Percentiles rank a stretch among this genome's conserved stretches.
phyloP scores from a whole-genome alignment of 2,113 vertebrate species.

The Sardina pilchardus region DNA sequence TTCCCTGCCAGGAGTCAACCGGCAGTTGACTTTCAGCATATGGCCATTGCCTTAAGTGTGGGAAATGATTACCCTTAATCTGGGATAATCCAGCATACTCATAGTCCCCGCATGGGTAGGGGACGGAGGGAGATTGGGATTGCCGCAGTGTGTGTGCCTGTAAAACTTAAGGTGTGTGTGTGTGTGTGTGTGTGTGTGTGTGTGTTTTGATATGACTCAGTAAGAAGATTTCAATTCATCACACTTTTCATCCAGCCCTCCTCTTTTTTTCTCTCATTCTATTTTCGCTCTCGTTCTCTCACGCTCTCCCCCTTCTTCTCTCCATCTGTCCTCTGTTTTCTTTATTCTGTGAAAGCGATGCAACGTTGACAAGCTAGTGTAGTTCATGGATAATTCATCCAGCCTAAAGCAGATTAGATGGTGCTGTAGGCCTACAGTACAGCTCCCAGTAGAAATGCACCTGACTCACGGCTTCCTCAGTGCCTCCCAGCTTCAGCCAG shows the following conservation, averaged over 20 bases:
- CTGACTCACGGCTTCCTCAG: too few species aligned
- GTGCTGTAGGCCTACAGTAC: not conserved
- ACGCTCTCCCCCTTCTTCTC: not conserved
- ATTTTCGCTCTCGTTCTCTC: not conserved
- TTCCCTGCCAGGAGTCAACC: constrained; percentile 21
- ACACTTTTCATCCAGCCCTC: not conserved
- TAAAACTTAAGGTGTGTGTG: not conserved
- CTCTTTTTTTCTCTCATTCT: not conserved
- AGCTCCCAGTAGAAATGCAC: too few species aligned
- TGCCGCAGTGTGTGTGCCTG: not conserved
- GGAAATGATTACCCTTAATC: constrained; percentile 67
- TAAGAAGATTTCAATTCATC: not conserved
- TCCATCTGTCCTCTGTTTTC: not conserved
- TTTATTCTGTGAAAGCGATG: not conserved
- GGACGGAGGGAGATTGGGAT: constrained; percentile 24
- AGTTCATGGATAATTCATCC: not conserved
- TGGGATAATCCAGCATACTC: constrained; percentile 63
- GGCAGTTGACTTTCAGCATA: constrained; percentile 54
- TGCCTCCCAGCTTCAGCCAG: not conserved
- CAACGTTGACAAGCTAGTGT: not conserved
- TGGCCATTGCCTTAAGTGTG: constrained; percentile 48
- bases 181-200: not conserved
- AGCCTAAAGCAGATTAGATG: not conserved
- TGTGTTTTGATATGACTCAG: not conserved
- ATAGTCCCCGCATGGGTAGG: constrained; percentile 43